Percentiles rank a stretch among this genome's conserved stretches.
Conservation (phyloP, 2,113 vertebrate genomes). For the Noturus placidus region DNA sequence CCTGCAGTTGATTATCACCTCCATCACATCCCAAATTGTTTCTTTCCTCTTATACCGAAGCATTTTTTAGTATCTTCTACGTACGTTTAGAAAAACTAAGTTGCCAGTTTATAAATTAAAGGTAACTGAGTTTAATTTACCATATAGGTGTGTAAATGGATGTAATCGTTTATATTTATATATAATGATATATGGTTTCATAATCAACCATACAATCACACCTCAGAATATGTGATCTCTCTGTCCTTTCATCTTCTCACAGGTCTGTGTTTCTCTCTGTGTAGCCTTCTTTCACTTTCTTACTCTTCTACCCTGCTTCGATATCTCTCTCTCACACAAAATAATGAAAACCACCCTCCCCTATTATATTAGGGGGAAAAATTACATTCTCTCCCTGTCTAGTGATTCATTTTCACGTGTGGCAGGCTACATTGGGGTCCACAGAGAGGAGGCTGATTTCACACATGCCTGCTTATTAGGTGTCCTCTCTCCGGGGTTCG, state of each 20-base stretch:
- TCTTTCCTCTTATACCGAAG: no score
- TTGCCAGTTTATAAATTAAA: not conserved
- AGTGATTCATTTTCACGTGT: conserved; percentile 74
- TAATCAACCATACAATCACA: not conserved
- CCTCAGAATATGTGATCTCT: not conserved
- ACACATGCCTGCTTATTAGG: conserved; percentile 73
- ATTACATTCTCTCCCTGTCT: conserved; percentile 60
- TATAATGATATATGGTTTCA: not conserved
- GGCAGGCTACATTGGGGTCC: conserved; percentile 52
- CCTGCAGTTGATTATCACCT: no score
- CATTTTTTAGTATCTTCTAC: not conserved
- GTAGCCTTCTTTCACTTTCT: conserved; percentile 6
- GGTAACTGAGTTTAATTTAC: not conserved
- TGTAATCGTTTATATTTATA: conserved; percentile 4
- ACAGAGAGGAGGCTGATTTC: conserved; percentile 67
- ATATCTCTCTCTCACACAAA: not conserved
- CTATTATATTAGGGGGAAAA: conserved; percentile 24
- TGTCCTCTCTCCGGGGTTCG: conserved; percentile 62
- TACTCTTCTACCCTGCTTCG: not conserved
- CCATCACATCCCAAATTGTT: no score
- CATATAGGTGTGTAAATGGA: not conserved
- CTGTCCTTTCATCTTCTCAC: conserved; percentile 32
- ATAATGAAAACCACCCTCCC: conserved; percentile 35
- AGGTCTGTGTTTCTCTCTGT: not conserved
- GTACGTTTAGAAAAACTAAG: not conserved